Conservation (phyloP, 2,113 vertebrate species). For the Eudyptes chrysolophus region DNA sequence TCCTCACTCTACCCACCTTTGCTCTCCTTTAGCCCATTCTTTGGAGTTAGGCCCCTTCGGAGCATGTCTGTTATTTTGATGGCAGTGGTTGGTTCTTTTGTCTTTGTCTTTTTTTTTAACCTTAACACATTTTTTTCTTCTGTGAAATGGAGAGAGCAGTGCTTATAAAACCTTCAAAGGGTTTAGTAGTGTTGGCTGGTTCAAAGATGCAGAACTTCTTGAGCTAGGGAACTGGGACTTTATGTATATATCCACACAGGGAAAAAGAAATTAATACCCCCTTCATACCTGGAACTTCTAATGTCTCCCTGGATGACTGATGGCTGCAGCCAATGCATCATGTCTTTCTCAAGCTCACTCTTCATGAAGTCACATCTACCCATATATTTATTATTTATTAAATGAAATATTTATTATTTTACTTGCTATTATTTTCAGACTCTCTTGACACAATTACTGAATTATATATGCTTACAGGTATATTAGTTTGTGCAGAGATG, state of each 20-base stretch:
- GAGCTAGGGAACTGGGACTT: neutral
- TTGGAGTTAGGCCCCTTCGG: neutral
- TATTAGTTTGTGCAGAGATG: neutral
- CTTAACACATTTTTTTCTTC: neutral
- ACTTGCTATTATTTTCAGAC: conserved; percentile 21
- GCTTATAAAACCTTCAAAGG: neutral
- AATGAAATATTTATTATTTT: conserved; percentile 11
- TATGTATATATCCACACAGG: neutral
- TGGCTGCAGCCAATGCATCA: neutral
- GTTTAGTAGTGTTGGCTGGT: neutral
- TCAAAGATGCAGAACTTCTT: neutral
- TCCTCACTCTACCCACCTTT: neutral
- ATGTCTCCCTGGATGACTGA: neutral
- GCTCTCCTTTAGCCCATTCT: neutral
- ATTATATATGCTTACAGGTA: neutral
- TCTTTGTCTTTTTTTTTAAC: neutral
- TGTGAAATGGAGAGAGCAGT: neutral
- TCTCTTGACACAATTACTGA: neutral
- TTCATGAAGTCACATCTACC: neutral
- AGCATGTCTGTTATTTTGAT: neutral
- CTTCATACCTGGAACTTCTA: neutral
- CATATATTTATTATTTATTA: conserved; percentile 17
- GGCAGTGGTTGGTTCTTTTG: neutral
- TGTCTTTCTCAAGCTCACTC: neutral
- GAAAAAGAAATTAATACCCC: neutral